Evolutionary conservation across 2,113 vertebrate species (phyloP).

Genomic region (Brachyhypopomus gauderio): DNA sequence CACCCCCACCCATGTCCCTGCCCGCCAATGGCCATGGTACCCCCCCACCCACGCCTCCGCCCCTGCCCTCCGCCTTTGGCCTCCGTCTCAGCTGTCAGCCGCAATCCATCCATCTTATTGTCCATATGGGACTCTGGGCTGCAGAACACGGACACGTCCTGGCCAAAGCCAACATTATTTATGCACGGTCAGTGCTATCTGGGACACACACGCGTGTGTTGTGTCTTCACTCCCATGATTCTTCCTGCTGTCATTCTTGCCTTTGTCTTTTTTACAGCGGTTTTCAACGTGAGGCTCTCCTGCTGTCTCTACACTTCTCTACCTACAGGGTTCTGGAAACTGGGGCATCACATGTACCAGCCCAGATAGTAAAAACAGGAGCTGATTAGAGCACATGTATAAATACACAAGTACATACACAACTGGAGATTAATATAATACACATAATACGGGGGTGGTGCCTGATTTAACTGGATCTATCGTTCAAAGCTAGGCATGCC

Average conservation of each 20-base stretch:
- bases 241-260: neutral
- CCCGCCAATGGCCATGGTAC: too few relatives aligned
- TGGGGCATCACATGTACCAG: constrained; percentile 48
- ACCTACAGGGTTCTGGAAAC: constrained; percentile 44
- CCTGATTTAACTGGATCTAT: neutral
- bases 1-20: neutral
- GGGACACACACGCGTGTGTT: neutral
- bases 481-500: constrained; percentile 2
- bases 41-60: too few relatives aligned
- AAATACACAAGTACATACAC: constrained; percentile 37
- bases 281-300: neutral
- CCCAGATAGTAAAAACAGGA: constrained; percentile 24
- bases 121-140: constrained; percentile 30
- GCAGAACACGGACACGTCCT: neutral
- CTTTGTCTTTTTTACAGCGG: neutral
- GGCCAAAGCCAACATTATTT: neutral
- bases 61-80: too few relatives aligned
- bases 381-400: neutral
- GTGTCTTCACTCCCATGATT: neutral
- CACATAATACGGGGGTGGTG: constrained; percentile 15
- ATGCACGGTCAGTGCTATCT: neutral
- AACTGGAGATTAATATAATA: constrained; percentile 9
- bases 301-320: constrained; percentile 10
- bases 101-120: constrained; percentile 25
- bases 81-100: constrained; percentile 35